Evolutionary conservation across 2,797 vertebrate species (phyloP).

Genomic region (Gymnothorax javanicus): DNA sequence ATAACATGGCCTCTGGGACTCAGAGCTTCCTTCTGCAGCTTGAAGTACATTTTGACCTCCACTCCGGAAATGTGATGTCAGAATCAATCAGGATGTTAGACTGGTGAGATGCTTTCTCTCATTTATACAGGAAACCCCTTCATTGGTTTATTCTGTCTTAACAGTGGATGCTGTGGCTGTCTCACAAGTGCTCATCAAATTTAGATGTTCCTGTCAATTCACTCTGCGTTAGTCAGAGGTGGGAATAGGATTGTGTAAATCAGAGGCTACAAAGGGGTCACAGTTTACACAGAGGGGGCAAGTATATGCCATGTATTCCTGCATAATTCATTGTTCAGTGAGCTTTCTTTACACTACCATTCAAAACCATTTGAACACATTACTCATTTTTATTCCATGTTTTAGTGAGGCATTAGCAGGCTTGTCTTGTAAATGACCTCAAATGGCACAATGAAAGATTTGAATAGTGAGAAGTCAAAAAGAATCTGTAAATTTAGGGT

Average conservation of each 20-base stretch:
- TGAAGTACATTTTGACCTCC: conserved; percentile 51
- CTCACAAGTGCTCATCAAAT: background rate
- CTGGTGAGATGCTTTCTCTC: conserved; percentile 61
- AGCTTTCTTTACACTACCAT: no score
- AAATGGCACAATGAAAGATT: no score
- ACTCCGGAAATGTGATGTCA: conserved; percentile 59
- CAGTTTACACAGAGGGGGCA: no score
- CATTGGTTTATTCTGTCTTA: conserved; percentile 37
- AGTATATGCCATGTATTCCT: no score
- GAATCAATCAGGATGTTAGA: conserved; percentile 61
- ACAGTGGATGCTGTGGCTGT: background rate
- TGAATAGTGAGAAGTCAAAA: no score
- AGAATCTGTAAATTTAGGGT: no score
- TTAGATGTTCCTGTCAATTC: background rate
- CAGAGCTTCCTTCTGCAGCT: conserved; percentile 54
- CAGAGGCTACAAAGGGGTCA: no score
- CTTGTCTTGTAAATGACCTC: no score
- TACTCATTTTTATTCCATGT: no score
- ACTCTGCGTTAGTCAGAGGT: background rate
- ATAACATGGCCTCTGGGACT: conserved; percentile 57
- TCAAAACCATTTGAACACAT: no score
- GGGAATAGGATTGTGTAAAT: background rate
- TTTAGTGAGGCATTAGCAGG: no score
- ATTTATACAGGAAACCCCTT: conserved; percentile 58
- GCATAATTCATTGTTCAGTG: no score